phyloP scores from a whole-genome alignment of 2,797 vertebrate species.

The Lemur catta region DNA sequence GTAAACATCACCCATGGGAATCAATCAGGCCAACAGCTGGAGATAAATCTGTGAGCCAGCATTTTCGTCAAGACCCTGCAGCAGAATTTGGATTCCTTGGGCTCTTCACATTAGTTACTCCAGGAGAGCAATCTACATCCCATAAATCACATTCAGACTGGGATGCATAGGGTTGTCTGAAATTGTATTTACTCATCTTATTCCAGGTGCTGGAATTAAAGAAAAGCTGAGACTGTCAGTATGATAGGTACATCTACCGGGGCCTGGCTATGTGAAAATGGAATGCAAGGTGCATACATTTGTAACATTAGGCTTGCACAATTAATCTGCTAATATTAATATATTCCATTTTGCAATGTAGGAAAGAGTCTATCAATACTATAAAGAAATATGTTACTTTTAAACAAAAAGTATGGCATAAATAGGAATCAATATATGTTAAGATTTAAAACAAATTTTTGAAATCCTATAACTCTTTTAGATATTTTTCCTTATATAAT shows the following conservation, averaged over 20 bases:
- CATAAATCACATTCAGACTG: slow-evolving; percentile 45
- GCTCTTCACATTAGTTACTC: slow-evolving; percentile 43
- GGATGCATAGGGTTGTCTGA: slow-evolving; percentile 28
- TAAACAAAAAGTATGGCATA: neutral
- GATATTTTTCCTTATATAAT: neutral
- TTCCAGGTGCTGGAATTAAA: neutral
- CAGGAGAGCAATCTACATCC: slow-evolving; percentile 9
- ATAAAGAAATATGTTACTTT: neutral
- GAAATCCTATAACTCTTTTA: neutral
- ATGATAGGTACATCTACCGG: neutral
- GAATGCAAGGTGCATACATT: neutral
- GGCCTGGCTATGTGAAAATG: neutral
- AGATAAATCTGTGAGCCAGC: neutral
- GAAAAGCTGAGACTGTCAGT: neutral
- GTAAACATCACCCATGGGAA: neutral
- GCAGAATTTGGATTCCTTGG: slow-evolving; percentile 35
- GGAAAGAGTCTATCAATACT: neutral
- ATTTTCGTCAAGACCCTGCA: slow-evolving; percentile 6
- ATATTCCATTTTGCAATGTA: neutral
- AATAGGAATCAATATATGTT: neutral
- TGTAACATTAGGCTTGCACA: neutral
- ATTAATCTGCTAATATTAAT: neutral
- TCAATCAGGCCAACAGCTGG: neutral
- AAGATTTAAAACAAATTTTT: neutral
- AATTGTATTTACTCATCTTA: slow-evolving; percentile 36